These are phyloP conservation scores for Scaptodrosophila lebanonensis DNA, from an alignment of 1,140 invertebrate species.

Conservation along the genomic window DNA sequence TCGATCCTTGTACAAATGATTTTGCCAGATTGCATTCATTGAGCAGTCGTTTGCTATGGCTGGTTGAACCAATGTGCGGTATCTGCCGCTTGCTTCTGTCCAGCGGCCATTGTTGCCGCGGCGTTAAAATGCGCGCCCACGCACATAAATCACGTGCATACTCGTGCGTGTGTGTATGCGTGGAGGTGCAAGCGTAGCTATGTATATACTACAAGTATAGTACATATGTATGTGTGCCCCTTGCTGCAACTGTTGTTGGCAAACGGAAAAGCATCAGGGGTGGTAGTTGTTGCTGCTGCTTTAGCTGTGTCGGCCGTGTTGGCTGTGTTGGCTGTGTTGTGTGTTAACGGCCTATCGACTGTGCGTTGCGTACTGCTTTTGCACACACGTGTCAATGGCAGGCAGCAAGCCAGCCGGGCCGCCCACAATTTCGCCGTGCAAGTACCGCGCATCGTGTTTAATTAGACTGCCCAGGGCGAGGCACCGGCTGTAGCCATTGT, in stretches of 20 bases:
- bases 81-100: too few species aligned
- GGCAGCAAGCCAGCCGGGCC: constrained; percentile 12
- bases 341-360: constrained; percentile 68
- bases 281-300: constrained; percentile 20
- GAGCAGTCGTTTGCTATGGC: too few species aligned
- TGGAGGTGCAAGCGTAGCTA: constrained; percentile 3
- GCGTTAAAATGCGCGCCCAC: constrained; percentile 69
- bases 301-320: neutral
- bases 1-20: too few species aligned
- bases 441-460: constrained; percentile 49
- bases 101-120: too few species aligned
- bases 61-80: too few species aligned
- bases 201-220: too few species aligned
- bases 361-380: constrained; percentile 29
- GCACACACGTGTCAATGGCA: constrained; percentile 69
- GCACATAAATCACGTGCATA: constrained; percentile 70
- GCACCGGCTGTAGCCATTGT: neutral
- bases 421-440: constrained; percentile 57
- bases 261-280: constrained; percentile 59
- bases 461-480: constrained; percentile 56
- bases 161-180: constrained; percentile 11
- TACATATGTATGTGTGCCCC: neutral
- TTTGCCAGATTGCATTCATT: too few species aligned
- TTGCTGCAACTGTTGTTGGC: constrained; percentile 42
- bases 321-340: constrained; percentile 24